Conservation (phyloP, 2,113 vertebrate genomes). For the Oryzias javanicus region DNA sequence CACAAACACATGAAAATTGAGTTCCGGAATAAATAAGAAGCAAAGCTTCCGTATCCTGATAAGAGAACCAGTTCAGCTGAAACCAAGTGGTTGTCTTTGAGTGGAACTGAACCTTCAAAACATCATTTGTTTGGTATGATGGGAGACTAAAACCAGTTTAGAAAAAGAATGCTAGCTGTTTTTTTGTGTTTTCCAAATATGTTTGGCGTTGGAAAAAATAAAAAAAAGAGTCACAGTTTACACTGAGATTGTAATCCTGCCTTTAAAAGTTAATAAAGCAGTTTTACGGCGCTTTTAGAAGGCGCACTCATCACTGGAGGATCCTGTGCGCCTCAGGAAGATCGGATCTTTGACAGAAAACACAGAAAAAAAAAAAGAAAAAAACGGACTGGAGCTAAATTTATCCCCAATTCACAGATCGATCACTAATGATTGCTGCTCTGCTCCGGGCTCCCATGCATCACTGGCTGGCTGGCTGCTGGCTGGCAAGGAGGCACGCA, state of each 20-base stretch:
- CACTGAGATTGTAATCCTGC: not conserved
- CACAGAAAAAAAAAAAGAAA: conserved; percentile 7
- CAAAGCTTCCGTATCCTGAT: conserved; percentile 64
- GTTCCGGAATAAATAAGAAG: conserved; percentile 37
- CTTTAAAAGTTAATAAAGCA: not conserved
- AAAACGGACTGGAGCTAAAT: conserved; percentile 38
- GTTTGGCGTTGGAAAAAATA: not conserved
- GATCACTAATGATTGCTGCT: conserved; percentile 48
- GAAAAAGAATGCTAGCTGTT: not conserved
- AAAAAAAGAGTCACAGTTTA: not conserved
- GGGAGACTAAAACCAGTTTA: conserved; percentile 22
- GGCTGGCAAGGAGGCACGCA: conserved; percentile 20
- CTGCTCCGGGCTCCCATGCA: conserved; percentile 46
- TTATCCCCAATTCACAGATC: conserved; percentile 52
- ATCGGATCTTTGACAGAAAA: conserved; percentile 4
- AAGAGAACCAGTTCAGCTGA: conserved; percentile 69
- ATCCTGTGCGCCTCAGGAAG: conserved; percentile 6
- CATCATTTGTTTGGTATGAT: conserved; percentile 12
- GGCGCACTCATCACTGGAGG: conserved; percentile 9
- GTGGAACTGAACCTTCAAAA: conserved; percentile 24
- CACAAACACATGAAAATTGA: conserved; percentile 85
- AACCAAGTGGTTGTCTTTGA: conserved; percentile 21
- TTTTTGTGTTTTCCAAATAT: no score
- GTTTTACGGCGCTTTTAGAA: conserved; percentile 7
- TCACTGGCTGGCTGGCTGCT: conserved; percentile 23